Percentiles rank a stretch among this genome's conserved stretches.
Evolutionary conservation across 1,140 invertebrate genomes (phyloP).

Genomic region (Contarinia nasturtii): DNA sequence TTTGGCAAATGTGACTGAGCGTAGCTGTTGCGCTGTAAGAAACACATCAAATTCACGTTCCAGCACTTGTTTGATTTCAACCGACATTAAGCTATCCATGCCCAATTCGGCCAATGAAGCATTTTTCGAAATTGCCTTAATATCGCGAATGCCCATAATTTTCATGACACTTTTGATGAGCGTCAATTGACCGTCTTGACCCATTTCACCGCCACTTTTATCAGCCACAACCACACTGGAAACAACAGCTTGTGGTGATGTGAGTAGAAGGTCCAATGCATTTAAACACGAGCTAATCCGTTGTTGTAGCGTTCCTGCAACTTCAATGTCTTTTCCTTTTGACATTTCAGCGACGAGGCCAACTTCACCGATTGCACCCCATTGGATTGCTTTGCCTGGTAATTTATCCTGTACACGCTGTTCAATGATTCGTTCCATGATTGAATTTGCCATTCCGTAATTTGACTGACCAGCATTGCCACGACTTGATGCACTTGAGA

Average conservation of each 20-base stretch:
- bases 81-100: conserved; percentile 77
- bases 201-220: conserved; percentile 32
- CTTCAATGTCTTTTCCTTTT: conserved; percentile 54
- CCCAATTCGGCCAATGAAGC: conserved; percentile 63
- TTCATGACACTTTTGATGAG: conserved; percentile 42
- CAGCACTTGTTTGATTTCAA: conserved; percentile 71
- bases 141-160: conserved; percentile 35
- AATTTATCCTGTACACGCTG: conserved; percentile 31
- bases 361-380: conserved; percentile 50
- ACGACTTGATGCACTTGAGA: conserved; percentile 72
- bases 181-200: conserved; percentile 32
- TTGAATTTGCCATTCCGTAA: conserved; percentile 59
- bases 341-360: conserved; percentile 60
- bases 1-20: conserved; percentile 35
- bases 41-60: conserved; percentile 66
- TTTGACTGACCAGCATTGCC: conserved; percentile 76
- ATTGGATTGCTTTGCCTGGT: conserved; percentile 46
- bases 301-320: conserved; percentile 68
- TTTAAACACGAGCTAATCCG: conserved; percentile 59
- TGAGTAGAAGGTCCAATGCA: conserved; percentile 45
- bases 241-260: conserved; percentile 40
- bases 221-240: conserved; percentile 64
- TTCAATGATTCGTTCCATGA: conserved; percentile 55
- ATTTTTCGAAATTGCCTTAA: conserved; percentile 39
- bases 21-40: conserved; percentile 59